These are phyloP conservation scores for Tympanoctomys barrerae DNA, from an alignment of 2,797 vertebrate genomes.

Conservation along the genomic window DNA sequence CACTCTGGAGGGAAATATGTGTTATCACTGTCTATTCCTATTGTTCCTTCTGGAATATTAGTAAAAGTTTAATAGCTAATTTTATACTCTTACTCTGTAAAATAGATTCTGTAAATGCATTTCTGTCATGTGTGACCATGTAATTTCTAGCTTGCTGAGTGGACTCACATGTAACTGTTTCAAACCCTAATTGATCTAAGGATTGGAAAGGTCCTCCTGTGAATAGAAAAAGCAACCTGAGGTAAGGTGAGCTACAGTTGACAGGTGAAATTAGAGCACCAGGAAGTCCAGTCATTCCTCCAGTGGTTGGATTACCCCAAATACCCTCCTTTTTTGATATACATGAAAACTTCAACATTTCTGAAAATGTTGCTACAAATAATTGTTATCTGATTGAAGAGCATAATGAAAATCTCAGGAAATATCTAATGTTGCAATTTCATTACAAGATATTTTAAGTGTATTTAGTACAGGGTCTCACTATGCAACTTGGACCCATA, in stretches of 20 bases:
- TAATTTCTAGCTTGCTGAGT: neutral
- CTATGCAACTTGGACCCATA: too few relatives aligned
- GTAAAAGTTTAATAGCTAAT: neutral
- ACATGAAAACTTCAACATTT: neutral
- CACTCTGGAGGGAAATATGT: neutral
- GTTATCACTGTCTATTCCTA: neutral
- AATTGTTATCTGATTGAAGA: neutral
- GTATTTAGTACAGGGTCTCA: too few relatives aligned
- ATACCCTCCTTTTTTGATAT: neutral
- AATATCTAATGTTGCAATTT: neutral
- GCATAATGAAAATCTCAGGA: neutral
- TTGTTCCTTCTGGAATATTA: neutral
- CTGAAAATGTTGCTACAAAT: neutral
- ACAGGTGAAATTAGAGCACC: neutral
- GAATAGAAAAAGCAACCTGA: neutral
- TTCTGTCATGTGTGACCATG: neutral
- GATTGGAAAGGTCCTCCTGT: neutral
- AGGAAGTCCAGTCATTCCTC: neutral
- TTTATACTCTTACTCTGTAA: neutral
- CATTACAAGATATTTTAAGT: neutral
- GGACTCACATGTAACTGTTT: neutral
- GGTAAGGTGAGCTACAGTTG: neutral
- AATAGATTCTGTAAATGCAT: neutral
- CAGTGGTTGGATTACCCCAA: neutral
- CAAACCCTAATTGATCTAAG: neutral